These are phyloP conservation scores for Alexandromys oeconomus DNA, from an alignment of 2,797 vertebrate species.

Conservation along the genomic window DNA sequence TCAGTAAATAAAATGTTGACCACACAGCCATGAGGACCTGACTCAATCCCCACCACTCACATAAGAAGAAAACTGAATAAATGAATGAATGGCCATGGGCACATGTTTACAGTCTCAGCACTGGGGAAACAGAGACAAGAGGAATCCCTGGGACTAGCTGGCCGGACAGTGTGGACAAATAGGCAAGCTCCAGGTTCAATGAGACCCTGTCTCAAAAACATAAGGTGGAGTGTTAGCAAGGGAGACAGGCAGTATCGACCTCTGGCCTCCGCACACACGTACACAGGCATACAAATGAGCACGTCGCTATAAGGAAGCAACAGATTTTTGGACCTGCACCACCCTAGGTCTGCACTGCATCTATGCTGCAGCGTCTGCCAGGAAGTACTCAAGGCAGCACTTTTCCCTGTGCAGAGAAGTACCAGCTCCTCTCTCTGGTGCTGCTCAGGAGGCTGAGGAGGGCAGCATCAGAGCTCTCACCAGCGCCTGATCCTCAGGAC, in stretches of 20 bases:
- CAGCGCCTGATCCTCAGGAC: background rate
- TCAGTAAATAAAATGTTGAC: background rate
- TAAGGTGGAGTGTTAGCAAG: background rate
- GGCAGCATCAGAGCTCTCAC: too few species aligned
- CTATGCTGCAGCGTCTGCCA: background rate
- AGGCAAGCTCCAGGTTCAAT: background rate
- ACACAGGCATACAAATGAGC: background rate
- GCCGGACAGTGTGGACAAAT: too few species aligned
- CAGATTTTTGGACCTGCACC: background rate
- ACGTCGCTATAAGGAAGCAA: background rate
- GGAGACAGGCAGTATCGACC: background rate
- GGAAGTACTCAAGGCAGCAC: background rate
- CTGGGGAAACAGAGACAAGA: background rate
- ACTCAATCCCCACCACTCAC: background rate
- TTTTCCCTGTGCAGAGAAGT: background rate
- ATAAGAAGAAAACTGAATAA: background rate
- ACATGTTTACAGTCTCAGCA: background rate
- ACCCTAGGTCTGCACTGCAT: background rate
- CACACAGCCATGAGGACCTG: background rate
- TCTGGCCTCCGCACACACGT: background rate
- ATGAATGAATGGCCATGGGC: background rate
- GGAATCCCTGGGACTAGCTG: background rate
- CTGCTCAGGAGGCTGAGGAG: background rate
- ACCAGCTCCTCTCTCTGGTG: background rate
- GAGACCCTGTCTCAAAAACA: background rate